These are phyloP conservation scores for Onychomys leucogaster DNA, from an alignment of 2,797 vertebrate species.

Conservation along the genomic window DNA sequence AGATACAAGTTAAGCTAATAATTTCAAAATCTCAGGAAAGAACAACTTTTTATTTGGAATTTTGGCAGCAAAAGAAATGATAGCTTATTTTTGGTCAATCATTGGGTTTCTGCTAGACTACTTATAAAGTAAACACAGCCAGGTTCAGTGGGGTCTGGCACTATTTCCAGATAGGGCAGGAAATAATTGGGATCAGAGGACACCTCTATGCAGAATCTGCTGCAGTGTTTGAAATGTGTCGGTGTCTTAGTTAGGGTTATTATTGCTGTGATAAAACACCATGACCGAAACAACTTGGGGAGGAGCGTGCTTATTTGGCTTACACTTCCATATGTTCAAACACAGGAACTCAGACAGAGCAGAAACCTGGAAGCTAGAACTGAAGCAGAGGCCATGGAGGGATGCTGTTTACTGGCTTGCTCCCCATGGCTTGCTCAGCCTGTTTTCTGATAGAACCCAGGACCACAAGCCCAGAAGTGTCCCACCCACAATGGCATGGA, in stretches of 20 bases:
- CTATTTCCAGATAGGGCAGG: not conserved
- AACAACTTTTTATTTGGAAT: conserved; percentile 25
- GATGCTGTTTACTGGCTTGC: not conserved
- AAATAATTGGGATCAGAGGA: not conserved
- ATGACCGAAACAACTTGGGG: not conserved
- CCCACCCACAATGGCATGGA: not conserved
- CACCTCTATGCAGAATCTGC: not conserved
- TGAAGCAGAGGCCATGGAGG: not conserved
- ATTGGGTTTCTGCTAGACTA: not conserved
- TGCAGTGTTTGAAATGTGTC: not conserved
- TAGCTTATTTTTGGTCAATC: not conserved
- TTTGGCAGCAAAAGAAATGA: conserved; percentile 32
- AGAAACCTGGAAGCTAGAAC: not conserved
- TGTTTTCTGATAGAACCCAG: not conserved
- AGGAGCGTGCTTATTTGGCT: not conserved
- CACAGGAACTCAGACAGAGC: not conserved
- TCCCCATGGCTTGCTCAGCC: not conserved
- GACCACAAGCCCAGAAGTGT: not conserved
- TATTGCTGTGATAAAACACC: not conserved
- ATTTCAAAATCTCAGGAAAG: conserved; percentile 53
- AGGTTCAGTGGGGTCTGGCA: not conserved
- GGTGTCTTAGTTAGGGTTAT: not conserved
- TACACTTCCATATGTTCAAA: not conserved
- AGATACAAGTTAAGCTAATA: not conserved
- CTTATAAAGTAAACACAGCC: not conserved